Evolutionary conservation across 1,140 invertebrate genomes (phyloP).

Genomic region (fruit fly (Drosophila melanogaster)): Release_6_plus_ISO1_MT NT_033777.3:20255501-20256000

Average conservation of each 20-base stretch:
- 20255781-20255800: neutral
- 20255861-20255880: no score
- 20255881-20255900: no score
- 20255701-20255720: conserved; percentile 69
- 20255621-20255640: conserved; percentile 45
- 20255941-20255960: no score
- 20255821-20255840: no score
- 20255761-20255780: conserved; percentile 41
- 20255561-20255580: conserved; percentile 43
- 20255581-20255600: conserved; percentile 62
- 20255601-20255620: conserved; percentile 64
- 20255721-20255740: conserved; percentile 54
- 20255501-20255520: conserved; percentile 53
- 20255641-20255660: conserved; percentile 33
- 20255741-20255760: conserved; percentile 58
- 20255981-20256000: no score
- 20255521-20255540: conserved; percentile 64
- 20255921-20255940: no score
- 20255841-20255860: no score
- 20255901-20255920: no score
- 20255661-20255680: conserved; percentile 25
- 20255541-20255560: conserved; percentile 49
- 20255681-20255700: conserved; percentile 48
- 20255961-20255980: no score
- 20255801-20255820: no score